Evolutionary conservation across 1,140 invertebrate genomes (phyloP), one percentile per base, ranked within the genome.

Genomic region (Dufourea novaeangliae): DNA sequence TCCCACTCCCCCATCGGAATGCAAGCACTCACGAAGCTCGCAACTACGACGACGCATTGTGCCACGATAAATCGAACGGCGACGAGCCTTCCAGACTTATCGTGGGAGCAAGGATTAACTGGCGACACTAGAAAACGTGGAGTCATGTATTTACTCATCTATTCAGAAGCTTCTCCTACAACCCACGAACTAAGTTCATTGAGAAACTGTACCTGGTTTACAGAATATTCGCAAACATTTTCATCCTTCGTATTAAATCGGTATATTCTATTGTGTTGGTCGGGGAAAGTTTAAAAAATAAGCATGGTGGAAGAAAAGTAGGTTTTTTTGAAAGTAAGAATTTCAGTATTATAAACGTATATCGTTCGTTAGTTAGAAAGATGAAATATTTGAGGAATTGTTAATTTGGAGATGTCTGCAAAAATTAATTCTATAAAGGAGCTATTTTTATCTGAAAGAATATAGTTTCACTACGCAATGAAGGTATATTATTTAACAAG

Each of bases 1-100:
- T 78, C 63, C 68, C 62, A 17, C 54, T 69, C 54, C 64, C 20
- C 25, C 50, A 44, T 68, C 57, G 66, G 76, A 78, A 82, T 84
- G 80, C 82, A 70, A 78, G 80, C 64, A 70, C 69, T 74, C 59
- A 41, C 75, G 68, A 32, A 64, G 27, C 81, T 83, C 69, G 68
- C 80, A 54, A 73, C 68, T 74, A 74, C 77, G 71, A 61, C 62
- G 77, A 79, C 76, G 75, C 83, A 80, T 84, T 84, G 80, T 84
- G 77, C 61, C 25, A 34, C 80, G 82, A 84, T 84, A 77, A 84
- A 84, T 84, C 81, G 68, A 83, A 79, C 77, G 56, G 22, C 81
- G 70, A 78, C 69, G 52, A 79, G 46, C 68, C 80, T 78, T 73
- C 73, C 71, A 74, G 77, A 84, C 83, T 77, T 80, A 85, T 64